These are phyloP conservation scores for Drosophila pullipes DNA, from an alignment of 2,888 invertebrate genomes.

Conservation along the genomic window DNA sequence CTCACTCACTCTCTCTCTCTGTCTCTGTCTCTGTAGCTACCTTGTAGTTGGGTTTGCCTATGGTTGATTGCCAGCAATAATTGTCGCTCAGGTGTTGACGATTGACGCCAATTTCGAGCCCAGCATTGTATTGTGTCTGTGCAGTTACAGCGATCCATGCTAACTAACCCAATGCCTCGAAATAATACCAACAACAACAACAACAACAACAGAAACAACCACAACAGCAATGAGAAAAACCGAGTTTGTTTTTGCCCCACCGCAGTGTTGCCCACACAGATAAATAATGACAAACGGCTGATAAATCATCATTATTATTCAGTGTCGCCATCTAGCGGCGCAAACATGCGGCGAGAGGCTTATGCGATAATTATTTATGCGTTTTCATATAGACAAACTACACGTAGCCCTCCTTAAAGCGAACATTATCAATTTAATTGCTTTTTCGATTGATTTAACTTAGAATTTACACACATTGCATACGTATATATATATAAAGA, in stretches of 20 bases:
- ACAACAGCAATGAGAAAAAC: slow-evolving; percentile 4
- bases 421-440: background rate
- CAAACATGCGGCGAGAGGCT: too few relatives aligned
- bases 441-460: background rate
- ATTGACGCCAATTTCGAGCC: slow-evolving; percentile 61
- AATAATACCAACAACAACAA: slow-evolving; percentile 12
- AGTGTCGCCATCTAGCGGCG: slow-evolving; percentile 47
- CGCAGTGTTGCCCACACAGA: slow-evolving; percentile 32
- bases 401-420: background rate
- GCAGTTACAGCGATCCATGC: slow-evolving; percentile 44
- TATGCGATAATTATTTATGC: too few relatives aligned
- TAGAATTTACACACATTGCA: background rate
- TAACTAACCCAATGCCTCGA: slow-evolving; percentile 30
- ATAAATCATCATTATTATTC: slow-evolving; percentile 35
- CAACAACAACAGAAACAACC: background rate
- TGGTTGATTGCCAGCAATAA: slow-evolving; percentile 71
- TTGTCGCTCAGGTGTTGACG: slow-evolving; percentile 76
- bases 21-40: background rate
- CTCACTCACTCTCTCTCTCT: background rate
- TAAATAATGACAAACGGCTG: slow-evolving; percentile 54
- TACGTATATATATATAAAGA: too few relatives aligned
- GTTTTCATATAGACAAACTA: background rate
- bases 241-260: slow-evolving; percentile 28
- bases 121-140: slow-evolving; percentile 42
- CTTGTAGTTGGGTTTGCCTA: slow-evolving; percentile 22